Evolutionary conservation across 2,113 vertebrate species (phyloP).

Genomic region (Sphaerodactylus townsendi): DNA sequence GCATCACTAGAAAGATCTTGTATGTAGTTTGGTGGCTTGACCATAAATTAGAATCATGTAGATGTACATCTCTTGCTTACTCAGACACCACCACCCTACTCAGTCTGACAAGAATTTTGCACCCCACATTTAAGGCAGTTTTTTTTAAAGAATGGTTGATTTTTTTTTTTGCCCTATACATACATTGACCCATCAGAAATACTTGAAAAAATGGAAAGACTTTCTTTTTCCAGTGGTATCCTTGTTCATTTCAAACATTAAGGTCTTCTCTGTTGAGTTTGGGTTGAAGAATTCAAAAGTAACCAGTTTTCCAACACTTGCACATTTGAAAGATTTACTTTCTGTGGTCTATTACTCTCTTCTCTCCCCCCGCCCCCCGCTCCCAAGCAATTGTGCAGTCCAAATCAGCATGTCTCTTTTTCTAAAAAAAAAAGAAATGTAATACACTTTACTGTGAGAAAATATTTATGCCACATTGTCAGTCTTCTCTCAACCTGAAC

Average conservation of each 20-base stretch:
- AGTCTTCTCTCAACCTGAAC: not conserved
- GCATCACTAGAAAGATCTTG: not conserved
- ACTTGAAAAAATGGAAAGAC: conserved; percentile 34
- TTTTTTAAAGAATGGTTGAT: fast-evolving
- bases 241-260: not conserved
- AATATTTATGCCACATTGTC: not conserved
- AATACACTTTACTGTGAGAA: not conserved
- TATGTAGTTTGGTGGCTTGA: not conserved
- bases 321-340: not conserved
- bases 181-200: conserved; percentile 14
- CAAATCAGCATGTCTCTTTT: not conserved
- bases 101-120: not conserved
- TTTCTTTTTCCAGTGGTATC: fast-evolving
- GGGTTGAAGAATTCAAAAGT: fast-evolving
- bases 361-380: too few species aligned
- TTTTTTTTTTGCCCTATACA: not conserved
- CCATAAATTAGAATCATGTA: not conserved
- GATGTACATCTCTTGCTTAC: too few species aligned
- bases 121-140: not conserved
- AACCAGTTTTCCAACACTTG: fast-evolving
- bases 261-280: not conserved
- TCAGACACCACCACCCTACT: too few species aligned
- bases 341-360: not conserved
- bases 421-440: not conserved
- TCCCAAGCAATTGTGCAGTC: too few species aligned